Evolutionary conservation across 2,888 invertebrate species (phyloP), one percentile per base, ranked within the genome.

Genomic region (Drosophila affinis): DNA sequence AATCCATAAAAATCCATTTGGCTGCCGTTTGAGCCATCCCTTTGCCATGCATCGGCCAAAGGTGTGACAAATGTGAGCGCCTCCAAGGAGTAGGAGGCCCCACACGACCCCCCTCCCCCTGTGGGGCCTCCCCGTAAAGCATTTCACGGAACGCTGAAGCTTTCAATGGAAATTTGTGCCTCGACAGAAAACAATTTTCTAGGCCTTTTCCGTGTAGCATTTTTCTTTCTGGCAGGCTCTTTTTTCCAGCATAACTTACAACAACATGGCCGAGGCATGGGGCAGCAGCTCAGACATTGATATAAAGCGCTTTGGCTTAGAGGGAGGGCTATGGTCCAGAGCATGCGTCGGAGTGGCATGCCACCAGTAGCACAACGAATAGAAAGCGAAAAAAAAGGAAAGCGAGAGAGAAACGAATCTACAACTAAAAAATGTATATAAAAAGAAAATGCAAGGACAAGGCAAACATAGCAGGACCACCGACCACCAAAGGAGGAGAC

Each of bases 71-170:
- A 85, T 85, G 85, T 83, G 81, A 39, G 39, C 39, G 39, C 39
- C 79, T 85, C 76, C 83, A 87, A 78, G 77, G 46, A 59, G 58
- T 51, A 64, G 45, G 14, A 17, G 18, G 24, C 57, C 54, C 32
- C 32, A 3, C 32, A 10, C 9, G n/a, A 48, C 55, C 34, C n/a
- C 24, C 4, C 24, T 5, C 24, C 24, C 24, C 24, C 54, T 56
- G 51, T 45, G 54, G 65, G 72, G 72, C 34, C 34, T 14, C 12
- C 34, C 3, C 80, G 84, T 88, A 84, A 86, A 87, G 85, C 79
- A 85, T 88, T 87, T 87, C 83, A 87, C 88, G 88, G 85, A 87
- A 87, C 87, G 85, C 78, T 88, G 85, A 87, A 87, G 78, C 87
- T 87, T 87, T 87, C 86, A 88, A 87, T 87, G 76, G 76, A 81